Evolutionary conservation across 2,113 vertebrate genomes (phyloP), one percentile per base, ranked within the genome.

Genomic region (Ameiurus melas): DNA sequence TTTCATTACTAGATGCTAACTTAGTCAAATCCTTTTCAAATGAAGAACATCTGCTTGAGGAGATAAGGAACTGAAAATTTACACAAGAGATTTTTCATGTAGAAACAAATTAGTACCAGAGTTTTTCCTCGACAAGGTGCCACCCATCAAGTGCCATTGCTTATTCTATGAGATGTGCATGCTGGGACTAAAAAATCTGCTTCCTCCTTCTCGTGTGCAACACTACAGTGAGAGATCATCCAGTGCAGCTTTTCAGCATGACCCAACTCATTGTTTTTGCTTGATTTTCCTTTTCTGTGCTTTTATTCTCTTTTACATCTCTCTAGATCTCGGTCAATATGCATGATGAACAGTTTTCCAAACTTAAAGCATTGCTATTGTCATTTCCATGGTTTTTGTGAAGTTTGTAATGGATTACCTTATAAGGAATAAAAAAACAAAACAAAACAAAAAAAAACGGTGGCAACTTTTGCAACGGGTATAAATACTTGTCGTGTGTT

Each of bases 351-450:
- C 83, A 93, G 89, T 90, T 91, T 95, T 94, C 93, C 93, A 92
- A 92, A 93, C 92, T 90, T 94, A 94, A 92, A 95, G 95, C 94
- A 94, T 92, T 90, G 94, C 92, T 93, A 93, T 95, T 89, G 92
- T 95, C 90, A 94, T 94, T 92, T 91, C 58, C 92, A 94, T 95
- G 95, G 93, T 93, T 94, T 96, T 94, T 95, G 95, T 96, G 94
- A 95, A 95, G 94, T 96, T 96, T 95, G 95, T 96, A 95, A 95
- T 95, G 94, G 95, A 95, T 95, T 95, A 95, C 95, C 94, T 96
- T 95, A 96, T 85, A 95, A 87, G 93, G 85, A 94, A 92, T 91
- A 95, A 92, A 95, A 94, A 83, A 93, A 90, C 94, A 93, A 85
- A 93, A 90, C n/a, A 36, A 36, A 36, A 36, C 2, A 1, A 36